Percentiles rank a stretch among this genome's conserved stretches.
Evolutionary conservation across 1,140 invertebrate genomes (phyloP).

Genomic region (Magallana ariakensis): DNA sequence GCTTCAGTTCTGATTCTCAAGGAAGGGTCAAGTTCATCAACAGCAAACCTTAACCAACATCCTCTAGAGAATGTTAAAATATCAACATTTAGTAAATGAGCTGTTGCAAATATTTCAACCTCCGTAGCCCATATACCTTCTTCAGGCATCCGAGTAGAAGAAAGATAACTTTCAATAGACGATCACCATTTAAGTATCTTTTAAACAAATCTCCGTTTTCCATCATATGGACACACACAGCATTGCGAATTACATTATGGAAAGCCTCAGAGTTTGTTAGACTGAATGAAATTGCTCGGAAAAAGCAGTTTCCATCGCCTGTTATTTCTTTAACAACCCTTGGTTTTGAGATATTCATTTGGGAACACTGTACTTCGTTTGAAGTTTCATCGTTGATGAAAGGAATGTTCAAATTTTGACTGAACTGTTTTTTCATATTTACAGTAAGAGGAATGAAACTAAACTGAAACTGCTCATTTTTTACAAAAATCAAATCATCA

Average conservation of each 20-base stretch:
- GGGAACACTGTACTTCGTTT: no score
- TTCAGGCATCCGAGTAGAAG: background rate
- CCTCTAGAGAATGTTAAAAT: constrained; percentile 37
- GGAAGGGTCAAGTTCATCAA: no score
- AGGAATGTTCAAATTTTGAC: background rate
- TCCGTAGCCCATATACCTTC: constrained; percentile 45
- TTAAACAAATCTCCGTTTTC: background rate
- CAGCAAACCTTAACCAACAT: constrained; percentile 1
- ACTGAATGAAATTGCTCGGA: constrained; percentile 13
- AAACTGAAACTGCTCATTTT: background rate
- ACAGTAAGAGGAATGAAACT: background rate
- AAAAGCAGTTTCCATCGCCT: constrained; percentile 42
- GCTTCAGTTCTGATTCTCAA: background rate
- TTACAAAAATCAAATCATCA: background rate
- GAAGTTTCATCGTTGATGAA: background rate
- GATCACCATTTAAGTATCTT: background rate
- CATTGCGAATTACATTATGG: background rate
- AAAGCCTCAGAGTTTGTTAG: background rate
- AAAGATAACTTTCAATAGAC: background rate
- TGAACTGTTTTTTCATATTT: background rate
- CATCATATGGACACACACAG: background rate
- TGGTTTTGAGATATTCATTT: no score
- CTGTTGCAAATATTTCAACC: constrained; percentile 46
- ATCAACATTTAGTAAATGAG: constrained; percentile 35
- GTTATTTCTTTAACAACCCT: no score